These are phyloP conservation scores for Cyprinodon brontotheroides DNA, from an alignment of 2,113 vertebrate species.

Conservation along the genomic window DNA sequence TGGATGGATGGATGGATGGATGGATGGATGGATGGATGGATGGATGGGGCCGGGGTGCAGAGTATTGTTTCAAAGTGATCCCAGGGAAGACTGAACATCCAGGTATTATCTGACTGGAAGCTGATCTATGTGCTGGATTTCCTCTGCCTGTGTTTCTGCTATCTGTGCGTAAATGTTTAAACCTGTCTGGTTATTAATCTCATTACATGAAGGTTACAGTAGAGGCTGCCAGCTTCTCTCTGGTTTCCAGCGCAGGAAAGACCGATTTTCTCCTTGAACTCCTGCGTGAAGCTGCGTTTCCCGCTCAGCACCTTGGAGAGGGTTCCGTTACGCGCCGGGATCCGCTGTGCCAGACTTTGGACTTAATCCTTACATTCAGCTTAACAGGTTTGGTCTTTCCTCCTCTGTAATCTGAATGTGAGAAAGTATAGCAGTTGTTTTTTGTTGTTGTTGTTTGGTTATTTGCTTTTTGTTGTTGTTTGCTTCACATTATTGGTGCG, in stretches of 20 bases:
- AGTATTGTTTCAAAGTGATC: neutral
- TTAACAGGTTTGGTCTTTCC: neutral
- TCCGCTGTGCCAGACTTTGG: no score
- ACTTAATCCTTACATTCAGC: neutral
- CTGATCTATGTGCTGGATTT: neutral
- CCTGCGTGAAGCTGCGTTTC: neutral
- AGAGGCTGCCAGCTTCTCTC: neutral
- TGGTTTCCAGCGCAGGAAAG: neutral
- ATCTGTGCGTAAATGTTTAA: neutral
- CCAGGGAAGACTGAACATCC: neutral
- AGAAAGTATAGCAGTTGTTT: neutral
- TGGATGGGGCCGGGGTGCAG: slow-evolving; percentile 20
- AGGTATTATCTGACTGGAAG: neutral
- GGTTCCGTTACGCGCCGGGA: slow-evolving; percentile 31
- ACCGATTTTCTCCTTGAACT: neutral
- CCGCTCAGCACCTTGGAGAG: slow-evolving; percentile 23
- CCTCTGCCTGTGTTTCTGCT: neutral
- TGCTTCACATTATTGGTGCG: slow-evolving; percentile 22
- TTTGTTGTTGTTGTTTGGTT: neutral
- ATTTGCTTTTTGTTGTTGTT: neutral
- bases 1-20: slow-evolving; percentile 41
- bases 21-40: neutral
- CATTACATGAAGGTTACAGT: neutral
- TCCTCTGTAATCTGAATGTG: neutral
- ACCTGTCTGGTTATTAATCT: neutral